These are phyloP conservation scores for Acrocera orbiculus DNA, from an alignment of 2,888 invertebrate genomes.

Conservation along the genomic window DNA sequence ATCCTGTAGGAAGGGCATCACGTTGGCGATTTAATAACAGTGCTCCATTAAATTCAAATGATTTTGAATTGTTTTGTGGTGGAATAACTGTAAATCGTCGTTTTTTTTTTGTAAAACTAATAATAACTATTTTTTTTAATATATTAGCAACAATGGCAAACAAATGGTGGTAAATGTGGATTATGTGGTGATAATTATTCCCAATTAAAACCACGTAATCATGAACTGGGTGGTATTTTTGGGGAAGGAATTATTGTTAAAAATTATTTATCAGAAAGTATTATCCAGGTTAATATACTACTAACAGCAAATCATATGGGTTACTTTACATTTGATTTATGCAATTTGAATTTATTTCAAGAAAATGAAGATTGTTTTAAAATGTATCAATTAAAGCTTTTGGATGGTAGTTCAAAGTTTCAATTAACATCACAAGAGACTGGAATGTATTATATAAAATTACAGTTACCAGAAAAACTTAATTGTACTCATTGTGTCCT, in stretches of 20 bases:
- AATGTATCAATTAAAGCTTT: slow-evolving; percentile 23
- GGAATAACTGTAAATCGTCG: slow-evolving; percentile 27
- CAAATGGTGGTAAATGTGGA: slow-evolving; percentile 35
- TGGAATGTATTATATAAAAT: slow-evolving; percentile 19
- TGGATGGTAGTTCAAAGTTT: slow-evolving; percentile 19
- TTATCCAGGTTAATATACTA: slow-evolving; percentile 22
- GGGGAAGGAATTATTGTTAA: slow-evolving; percentile 33
- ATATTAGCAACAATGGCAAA: slow-evolving; percentile 24
- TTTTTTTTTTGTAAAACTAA: not conserved
- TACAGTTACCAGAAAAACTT: slow-evolving; percentile 30
- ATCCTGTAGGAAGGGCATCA: slow-evolving; percentile 35
- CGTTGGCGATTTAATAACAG: slow-evolving; percentile 34
- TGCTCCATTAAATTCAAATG: slow-evolving; percentile 35
- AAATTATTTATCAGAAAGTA: slow-evolving; percentile 22
- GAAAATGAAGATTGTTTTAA: slow-evolving; percentile 38
- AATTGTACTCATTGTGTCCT: slow-evolving; percentile 37
- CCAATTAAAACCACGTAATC: slow-evolving; percentile 29
- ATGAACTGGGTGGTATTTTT: slow-evolving; percentile 37
- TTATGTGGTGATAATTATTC: slow-evolving; percentile 37
- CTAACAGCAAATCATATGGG: slow-evolving; percentile 35
- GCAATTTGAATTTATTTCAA: slow-evolving; percentile 29
- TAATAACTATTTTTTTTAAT: not conserved
- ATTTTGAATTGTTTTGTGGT: slow-evolving; percentile 37
- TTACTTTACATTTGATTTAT: slow-evolving; percentile 33
- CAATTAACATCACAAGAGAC: slow-evolving; percentile 14